Conservation (phyloP, 2,113 vertebrate genomes). For the Todiramphus saurophagus region DNA sequence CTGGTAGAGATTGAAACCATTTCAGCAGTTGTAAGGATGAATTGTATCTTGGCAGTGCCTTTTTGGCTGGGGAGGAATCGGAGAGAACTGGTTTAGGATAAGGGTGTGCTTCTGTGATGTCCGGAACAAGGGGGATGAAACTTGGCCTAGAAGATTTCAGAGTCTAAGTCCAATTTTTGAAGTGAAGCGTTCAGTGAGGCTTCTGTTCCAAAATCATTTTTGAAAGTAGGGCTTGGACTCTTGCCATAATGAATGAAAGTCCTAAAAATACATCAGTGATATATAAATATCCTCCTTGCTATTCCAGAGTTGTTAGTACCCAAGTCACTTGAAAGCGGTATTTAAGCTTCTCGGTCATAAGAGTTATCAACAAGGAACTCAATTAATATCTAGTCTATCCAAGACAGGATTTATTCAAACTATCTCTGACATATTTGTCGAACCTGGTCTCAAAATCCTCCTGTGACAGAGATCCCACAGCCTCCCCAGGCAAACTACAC, state of each 20-base stretch:
- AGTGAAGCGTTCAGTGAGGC: background rate
- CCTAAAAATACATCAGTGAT: constrained; percentile 20
- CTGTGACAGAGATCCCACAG: background rate
- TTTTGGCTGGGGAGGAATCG: background rate
- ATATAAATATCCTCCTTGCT: constrained; percentile 11
- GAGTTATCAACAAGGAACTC: constrained; percentile 6
- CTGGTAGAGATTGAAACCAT: background rate
- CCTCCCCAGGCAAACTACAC: constrained; percentile 4
- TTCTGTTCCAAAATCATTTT: background rate
- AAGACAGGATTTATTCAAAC: background rate
- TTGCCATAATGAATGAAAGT: background rate
- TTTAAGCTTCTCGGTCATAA: constrained; percentile 21
- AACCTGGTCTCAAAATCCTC: constrained; percentile 27
- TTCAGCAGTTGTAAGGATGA: background rate
- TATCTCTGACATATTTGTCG: background rate
- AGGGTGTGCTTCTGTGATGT: background rate
- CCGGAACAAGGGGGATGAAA: background rate
- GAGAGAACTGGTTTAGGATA: background rate
- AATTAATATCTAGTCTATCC: background rate
- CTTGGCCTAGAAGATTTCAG: background rate
- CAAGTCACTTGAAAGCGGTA: background rate
- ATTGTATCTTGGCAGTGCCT: background rate
- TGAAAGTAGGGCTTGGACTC: background rate
- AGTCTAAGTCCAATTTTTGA: background rate
- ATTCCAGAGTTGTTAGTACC: background rate